Evolutionary conservation across 2,888 invertebrate genomes (phyloP).

Genomic region (Athalia cordata): DNA sequence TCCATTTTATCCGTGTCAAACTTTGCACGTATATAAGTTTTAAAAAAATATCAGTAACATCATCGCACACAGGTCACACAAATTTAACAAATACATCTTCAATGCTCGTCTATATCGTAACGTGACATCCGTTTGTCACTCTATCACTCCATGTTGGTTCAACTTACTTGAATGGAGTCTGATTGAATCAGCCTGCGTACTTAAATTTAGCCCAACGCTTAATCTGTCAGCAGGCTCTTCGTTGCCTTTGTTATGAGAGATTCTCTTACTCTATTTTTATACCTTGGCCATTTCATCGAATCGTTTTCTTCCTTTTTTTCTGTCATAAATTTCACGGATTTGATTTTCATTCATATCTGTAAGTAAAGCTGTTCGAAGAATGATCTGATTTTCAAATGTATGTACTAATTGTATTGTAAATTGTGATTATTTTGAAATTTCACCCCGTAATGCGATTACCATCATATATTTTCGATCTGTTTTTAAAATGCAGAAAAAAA

Average conservation of each 20-base stretch:
- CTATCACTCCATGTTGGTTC: constrained; percentile 28
- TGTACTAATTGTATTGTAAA: too few relatives aligned
- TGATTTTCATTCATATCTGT: too few relatives aligned
- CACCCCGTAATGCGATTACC: too few relatives aligned
- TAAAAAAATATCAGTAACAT: neutral
- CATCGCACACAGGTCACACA: neutral
- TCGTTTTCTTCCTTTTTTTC: neutral
- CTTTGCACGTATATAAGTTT: neutral
- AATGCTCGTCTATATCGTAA: neutral
- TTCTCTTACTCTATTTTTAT: neutral
- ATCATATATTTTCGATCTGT: too few relatives aligned
- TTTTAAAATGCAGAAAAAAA: too few relatives aligned
- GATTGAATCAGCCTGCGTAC: constrained; percentile 61
- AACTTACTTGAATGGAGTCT: constrained; percentile 58
- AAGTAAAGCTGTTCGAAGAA: too few relatives aligned
- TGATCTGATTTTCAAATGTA: too few relatives aligned
- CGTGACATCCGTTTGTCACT: constrained; percentile 53
- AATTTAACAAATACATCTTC: neutral
- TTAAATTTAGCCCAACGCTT: constrained; percentile 63
- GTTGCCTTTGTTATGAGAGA: neutral
- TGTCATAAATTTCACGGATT: neutral
- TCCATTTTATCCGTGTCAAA: neutral
- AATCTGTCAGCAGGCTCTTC: neutral
- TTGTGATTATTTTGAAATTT: too few relatives aligned
- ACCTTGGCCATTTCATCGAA: too few relatives aligned